phyloP scores from a whole-genome alignment of 2,113 vertebrate species.

The Siphamia tubifer region DNA sequence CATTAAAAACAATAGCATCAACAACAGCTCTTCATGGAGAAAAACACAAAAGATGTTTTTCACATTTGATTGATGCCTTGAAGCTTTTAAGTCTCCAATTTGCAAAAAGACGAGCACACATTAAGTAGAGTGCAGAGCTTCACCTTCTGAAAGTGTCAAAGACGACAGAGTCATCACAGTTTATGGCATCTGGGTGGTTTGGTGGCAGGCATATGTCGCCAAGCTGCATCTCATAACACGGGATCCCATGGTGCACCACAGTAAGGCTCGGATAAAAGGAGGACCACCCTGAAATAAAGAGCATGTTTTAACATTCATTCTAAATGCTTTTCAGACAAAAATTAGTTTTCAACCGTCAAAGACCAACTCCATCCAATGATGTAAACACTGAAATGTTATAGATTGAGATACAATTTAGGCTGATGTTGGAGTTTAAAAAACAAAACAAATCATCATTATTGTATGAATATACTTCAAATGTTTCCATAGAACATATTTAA shows the following conservation, averaged over 20 bases:
- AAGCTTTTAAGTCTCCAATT: neutral
- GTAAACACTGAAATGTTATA: too few species aligned
- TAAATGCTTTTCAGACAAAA: neutral
- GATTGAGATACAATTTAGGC: too few species aligned
- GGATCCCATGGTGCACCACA: conserved; percentile 98
- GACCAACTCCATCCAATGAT: neutral
- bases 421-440: too few species aligned
- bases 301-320: neutral
- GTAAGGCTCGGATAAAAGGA: conserved; percentile 99
- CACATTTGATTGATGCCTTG: neutral
- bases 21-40: neutral
- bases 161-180: conserved; percentile 98
- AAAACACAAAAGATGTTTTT: neutral
- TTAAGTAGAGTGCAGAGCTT: neutral
- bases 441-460: too few species aligned
- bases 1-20: neutral
- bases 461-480: too few species aligned
- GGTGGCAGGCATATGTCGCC: conserved; percentile 97
- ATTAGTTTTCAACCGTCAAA: neutral
- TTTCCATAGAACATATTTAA: too few species aligned
- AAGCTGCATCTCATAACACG: conserved; percentile 96
- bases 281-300: conserved; percentile 87
- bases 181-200: conserved; percentile 97
- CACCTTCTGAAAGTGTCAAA: conserved; percentile 99
- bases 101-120: neutral